Conservation (phyloP, 2,888 invertebrate genomes). For the Cistogaster globosa region DNA sequence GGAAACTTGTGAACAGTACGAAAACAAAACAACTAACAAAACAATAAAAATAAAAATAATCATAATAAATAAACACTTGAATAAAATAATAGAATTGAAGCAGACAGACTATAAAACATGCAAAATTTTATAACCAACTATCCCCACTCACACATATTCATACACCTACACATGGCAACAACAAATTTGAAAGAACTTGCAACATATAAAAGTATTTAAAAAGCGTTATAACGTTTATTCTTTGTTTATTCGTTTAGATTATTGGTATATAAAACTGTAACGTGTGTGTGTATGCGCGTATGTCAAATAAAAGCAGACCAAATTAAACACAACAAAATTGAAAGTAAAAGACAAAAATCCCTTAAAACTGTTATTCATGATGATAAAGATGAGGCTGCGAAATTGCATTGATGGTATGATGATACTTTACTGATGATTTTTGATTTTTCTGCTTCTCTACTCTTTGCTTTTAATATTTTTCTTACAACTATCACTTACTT, state of each 20-base stretch:
- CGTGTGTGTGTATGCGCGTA: not conserved
- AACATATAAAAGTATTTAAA: slow-evolving; percentile 61
- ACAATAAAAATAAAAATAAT: slow-evolving; percentile 43
- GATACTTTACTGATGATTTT: not conserved
- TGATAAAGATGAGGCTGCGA: slow-evolving; percentile 1
- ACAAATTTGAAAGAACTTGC: slow-evolving; percentile 13
- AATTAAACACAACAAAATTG: slow-evolving; percentile 30
- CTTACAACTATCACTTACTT: slow-evolving; percentile 73
- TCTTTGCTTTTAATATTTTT: slow-evolving; percentile 20
- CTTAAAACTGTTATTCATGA: not conserved
- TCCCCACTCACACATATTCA: not conserved
- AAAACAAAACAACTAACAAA: slow-evolving; percentile 15
- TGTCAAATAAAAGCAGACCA: slow-evolving; percentile 18
- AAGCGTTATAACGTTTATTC: slow-evolving; percentile 31
- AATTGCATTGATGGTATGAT: slow-evolving; percentile 10
- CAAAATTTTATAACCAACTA: slow-evolving; percentile 4
- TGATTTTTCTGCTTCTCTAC: slow-evolving; percentile 6
- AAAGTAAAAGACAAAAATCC: slow-evolving; percentile 68
- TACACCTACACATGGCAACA: not conserved
- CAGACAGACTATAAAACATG: slow-evolving; percentile 40
- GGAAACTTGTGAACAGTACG: slow-evolving; percentile 53
- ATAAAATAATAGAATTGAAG: slow-evolving; percentile 14
- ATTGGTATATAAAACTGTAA: too few species aligned
- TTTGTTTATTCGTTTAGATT: slow-evolving; percentile 45
- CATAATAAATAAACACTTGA: slow-evolving; percentile 67